phyloP scores from a whole-genome alignment of 1,140 invertebrate genomes.

The Mesaphorura yosii region DNA sequence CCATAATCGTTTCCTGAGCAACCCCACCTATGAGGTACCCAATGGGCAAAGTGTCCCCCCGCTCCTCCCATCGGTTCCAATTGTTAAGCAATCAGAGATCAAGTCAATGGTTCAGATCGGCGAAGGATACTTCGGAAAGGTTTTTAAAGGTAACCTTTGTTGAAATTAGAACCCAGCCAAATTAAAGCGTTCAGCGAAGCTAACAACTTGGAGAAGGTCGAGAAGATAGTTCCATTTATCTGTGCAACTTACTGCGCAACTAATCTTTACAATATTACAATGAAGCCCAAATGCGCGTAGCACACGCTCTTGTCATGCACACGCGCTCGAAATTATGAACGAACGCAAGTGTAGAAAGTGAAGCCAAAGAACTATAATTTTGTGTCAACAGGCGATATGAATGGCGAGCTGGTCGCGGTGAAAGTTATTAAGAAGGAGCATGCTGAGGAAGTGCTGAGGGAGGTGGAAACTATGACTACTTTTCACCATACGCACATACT shows the following conservation, averaged over 20 bases:
- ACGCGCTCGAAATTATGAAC: too few relatives aligned
- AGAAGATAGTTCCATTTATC: too few relatives aligned
- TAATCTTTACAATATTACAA: too few relatives aligned
- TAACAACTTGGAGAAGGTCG: too few relatives aligned
- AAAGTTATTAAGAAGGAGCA: slow-evolving; percentile 78
- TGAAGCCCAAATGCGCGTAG: too few relatives aligned
- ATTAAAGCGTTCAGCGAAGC: slow-evolving; percentile 23
- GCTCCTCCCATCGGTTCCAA: slow-evolving; percentile 45
- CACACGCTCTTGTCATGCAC: too few relatives aligned
- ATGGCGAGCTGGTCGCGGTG: slow-evolving; percentile 55
- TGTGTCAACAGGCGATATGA: slow-evolving; percentile 20
- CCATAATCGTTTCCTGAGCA: slow-evolving; percentile 59
- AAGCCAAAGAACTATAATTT: too few relatives aligned
- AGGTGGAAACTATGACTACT: slow-evolving; percentile 80
- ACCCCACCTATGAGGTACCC: slow-evolving; percentile 64
- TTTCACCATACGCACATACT: slow-evolving; percentile 80
- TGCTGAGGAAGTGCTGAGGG: slow-evolving; percentile 70
- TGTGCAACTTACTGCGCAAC: too few relatives aligned
- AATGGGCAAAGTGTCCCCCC: slow-evolving; percentile 30
- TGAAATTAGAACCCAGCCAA: slow-evolving; percentile 18
- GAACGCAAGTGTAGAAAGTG: too few relatives aligned
- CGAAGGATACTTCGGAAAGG: slow-evolving; percentile 85
- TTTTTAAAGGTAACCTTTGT: slow-evolving; percentile 59
- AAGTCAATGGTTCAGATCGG: slow-evolving; percentile 65
- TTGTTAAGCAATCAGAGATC: slow-evolving; percentile 50